These are phyloP conservation scores for Plagodis dolabraria DNA, from an alignment of 2,888 invertebrate genomes.

Conservation along the genomic window DNA sequence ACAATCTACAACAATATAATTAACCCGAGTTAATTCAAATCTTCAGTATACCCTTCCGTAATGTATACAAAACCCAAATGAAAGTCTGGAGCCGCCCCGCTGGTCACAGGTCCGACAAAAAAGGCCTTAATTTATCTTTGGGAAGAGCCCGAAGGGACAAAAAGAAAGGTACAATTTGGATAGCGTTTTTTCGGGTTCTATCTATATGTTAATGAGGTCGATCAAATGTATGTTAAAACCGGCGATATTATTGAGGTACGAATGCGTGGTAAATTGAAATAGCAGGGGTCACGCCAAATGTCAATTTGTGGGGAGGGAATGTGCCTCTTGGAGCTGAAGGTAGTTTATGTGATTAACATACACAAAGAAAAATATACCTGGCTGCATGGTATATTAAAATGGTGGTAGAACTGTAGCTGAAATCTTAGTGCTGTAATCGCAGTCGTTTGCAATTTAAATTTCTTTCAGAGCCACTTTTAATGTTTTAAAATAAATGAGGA, in stretches of 20 bases:
- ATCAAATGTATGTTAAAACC: conserved; percentile 70
- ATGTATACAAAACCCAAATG: conserved; percentile 55
- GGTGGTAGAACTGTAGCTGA: too few species aligned
- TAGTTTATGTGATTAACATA: background rate
- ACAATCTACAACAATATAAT: conserved; percentile 52
- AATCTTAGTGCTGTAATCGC: too few species aligned
- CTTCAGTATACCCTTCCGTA: conserved; percentile 48
- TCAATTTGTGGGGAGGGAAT: conserved; percentile 37
- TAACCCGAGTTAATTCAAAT: conserved; percentile 49
- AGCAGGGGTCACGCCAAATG: conserved; percentile 53
- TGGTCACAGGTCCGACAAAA: conserved; percentile 55
- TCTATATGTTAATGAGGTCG: conserved; percentile 71
- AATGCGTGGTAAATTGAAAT: conserved; percentile 58
- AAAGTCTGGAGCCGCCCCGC: conserved; percentile 52
- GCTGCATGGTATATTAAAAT: too few species aligned
- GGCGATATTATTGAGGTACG: conserved; percentile 56
- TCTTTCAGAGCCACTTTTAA: too few species aligned
- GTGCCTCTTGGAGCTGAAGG: conserved; percentile 7
- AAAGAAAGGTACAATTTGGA: conserved; percentile 61
- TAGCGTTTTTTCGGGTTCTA: conserved; percentile 58
- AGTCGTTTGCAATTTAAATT: too few species aligned
- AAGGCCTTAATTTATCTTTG: conserved; percentile 62
- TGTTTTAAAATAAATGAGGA: too few species aligned
- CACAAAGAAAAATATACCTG: too few species aligned
- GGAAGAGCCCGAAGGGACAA: conserved; percentile 54